phyloP scores from a whole-genome alignment of 1,140 invertebrate species.

The Drosophila albomicans region DNA sequence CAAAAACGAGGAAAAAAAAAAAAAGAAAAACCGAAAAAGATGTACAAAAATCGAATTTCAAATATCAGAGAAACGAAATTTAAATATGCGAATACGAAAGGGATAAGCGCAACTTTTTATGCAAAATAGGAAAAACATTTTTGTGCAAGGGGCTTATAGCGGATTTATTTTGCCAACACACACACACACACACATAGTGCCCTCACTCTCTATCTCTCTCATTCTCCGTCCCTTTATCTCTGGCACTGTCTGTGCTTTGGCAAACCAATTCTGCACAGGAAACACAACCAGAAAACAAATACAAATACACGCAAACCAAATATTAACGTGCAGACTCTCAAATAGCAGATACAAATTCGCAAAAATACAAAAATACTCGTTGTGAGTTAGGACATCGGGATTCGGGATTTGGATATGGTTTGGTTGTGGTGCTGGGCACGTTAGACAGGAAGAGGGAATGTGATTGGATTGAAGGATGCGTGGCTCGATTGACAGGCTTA shows the following conservation, averaged over 20 bases:
- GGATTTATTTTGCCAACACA: slow-evolving; percentile 69
- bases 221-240: background rate
- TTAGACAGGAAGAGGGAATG: background rate
- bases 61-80: slow-evolving; percentile 66
- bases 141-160: slow-evolving; percentile 71
- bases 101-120: slow-evolving; percentile 68
- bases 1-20: background rate
- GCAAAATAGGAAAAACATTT: slow-evolving; percentile 69
- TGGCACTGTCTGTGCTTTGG: background rate
- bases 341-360: slow-evolving; percentile 63
- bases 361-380: slow-evolving; percentile 30
- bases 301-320: slow-evolving; percentile 75
- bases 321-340: slow-evolving; percentile 58
- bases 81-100: slow-evolving; percentile 63
- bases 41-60: slow-evolving; percentile 67
- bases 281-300: slow-evolving; percentile 65
- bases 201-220: background rate
- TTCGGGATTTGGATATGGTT: background rate
- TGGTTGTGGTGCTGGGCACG: background rate
- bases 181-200: slow-evolving; percentile 18
- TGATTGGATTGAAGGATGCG: slow-evolving; percentile 46
- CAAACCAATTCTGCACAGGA: slow-evolving; percentile 31
- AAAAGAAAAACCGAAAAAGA: background rate
- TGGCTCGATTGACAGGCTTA: slow-evolving; percentile 44
- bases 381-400: slow-evolving; percentile 13